Evolutionary conservation across 2,888 invertebrate genomes (phyloP).

Genomic region (Drosophila leonis): DNA sequence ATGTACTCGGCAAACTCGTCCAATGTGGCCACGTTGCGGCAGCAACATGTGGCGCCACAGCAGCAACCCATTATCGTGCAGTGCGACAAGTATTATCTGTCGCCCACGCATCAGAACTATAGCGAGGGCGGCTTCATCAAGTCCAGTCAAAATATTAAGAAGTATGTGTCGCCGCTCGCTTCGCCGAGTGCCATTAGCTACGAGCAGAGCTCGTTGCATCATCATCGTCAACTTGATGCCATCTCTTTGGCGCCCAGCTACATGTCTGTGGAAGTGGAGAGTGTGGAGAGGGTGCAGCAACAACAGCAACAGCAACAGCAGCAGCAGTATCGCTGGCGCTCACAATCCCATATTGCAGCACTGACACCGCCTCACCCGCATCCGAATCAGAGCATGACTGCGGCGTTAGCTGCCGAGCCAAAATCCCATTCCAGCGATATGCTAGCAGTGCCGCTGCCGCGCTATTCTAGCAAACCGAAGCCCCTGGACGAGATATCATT

Average conservation of each 20-base stretch:
- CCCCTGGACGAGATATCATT: constrained; percentile 83
- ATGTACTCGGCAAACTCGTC: constrained; percentile 82
- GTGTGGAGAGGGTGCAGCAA: constrained; percentile 52
- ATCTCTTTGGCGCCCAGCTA: constrained; percentile 83
- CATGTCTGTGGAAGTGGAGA: constrained; percentile 71
- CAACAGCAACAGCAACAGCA: constrained; percentile 41
- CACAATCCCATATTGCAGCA: constrained; percentile 74
- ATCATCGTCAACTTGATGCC: constrained; percentile 70
- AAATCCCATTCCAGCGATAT: constrained; percentile 83
- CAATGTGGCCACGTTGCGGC: constrained; percentile 81
- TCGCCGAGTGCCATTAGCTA: constrained; percentile 75
- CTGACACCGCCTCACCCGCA: constrained; percentile 65
- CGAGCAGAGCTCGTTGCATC: constrained; percentile 55
- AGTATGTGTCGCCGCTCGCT: constrained; percentile 82
- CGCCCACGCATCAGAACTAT: constrained; percentile 84
- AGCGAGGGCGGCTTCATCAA: constrained; percentile 84
- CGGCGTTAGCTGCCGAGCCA: constrained; percentile 49
- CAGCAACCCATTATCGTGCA: constrained; percentile 83
- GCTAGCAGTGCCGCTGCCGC: constrained; percentile 70
- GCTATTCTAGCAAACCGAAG: constrained; percentile 64
- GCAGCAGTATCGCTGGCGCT: constrained; percentile 78
- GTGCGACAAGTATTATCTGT: constrained; percentile 84
- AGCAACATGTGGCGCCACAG: constrained; percentile 77
- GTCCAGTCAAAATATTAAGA: constrained; percentile 84
- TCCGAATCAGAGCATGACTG: constrained; percentile 42